These are phyloP conservation scores for Zootermopsis nevadensis DNA, from an alignment of 2,888 invertebrate genomes.

Conservation along the genomic window DNA sequence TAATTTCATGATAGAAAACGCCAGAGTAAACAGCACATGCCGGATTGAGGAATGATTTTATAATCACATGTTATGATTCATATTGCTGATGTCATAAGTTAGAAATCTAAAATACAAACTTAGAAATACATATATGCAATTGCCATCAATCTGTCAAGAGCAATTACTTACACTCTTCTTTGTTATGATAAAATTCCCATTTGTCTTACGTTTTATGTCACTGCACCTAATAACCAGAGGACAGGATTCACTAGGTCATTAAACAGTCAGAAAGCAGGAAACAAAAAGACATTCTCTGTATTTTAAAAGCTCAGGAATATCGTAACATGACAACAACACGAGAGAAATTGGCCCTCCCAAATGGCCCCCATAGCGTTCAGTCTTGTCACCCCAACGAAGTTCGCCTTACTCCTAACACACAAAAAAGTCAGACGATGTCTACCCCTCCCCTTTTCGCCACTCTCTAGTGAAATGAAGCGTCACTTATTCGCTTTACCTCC, in stretches of 20 bases:
- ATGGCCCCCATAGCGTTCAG: background rate
- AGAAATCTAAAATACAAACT: no score
- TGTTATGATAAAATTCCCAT: background rate
- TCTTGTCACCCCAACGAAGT: constrained; percentile 4
- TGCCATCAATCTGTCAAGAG: background rate
- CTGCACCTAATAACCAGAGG: background rate
- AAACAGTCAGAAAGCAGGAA: background rate
- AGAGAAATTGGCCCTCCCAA: constrained; percentile 21
- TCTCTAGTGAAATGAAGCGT: constrained; percentile 51
- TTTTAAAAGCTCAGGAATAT: background rate
- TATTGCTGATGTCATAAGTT: no score
- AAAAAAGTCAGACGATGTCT: constrained; percentile 25
- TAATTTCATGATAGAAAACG: no score
- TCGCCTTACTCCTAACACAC: background rate
- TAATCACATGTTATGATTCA: no score
- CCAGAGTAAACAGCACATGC: no score
- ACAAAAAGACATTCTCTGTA: constrained; percentile 15
- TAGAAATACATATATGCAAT: no score
- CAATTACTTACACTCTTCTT: background rate
- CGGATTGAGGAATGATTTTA: no score
- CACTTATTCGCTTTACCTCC: constrained; percentile 51
- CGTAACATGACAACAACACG: constrained; percentile 23
- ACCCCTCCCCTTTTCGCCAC: constrained; percentile 48
- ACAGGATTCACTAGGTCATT: background rate
- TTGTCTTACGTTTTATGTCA: background rate